Base-by-base conservation (phyloP, 2,888 invertebrate genomes). In the Ashinkailepas kermadecensis region DNA sequence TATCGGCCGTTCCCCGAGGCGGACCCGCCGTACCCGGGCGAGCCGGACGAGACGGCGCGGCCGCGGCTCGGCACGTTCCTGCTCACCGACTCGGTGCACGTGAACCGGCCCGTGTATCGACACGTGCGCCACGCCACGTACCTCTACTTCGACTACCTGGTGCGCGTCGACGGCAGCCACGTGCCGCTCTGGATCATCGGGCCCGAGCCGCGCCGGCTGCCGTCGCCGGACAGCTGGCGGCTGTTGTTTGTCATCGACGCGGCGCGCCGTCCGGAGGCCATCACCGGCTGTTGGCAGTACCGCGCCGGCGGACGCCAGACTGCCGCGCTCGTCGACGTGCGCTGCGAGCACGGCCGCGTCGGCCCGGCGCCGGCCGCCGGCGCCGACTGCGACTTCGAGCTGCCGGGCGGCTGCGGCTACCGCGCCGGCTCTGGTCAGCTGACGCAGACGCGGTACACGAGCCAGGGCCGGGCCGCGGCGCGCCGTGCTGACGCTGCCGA, bases 71-170 rank as follows among this genome's bases (percentile, higher is more conserved):
- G 65, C 65, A 23, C n/a, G 23, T 65, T 23, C 65, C n/a, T n/a
- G 23, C 65, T 65, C 10, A 65, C 65, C n/a, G 23, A 23, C 65
- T n/a, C 65, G 10, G 65, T 65, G 65, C 65, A 65, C 65, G 23
- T 23, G 18, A 23, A 23, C 65, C 65, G 65, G 23, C 65, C 65
- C 23, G 65, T 65, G 10, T 65, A 65, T 23, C 65, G 65, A 18
- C n/a, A 65, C 65, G 10, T 10, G 9, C 65, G 65, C 3, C 65
- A 23, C 65, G 10, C n/a, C 23, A 65, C n/a, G n/a, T 65, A 65
- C 65, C 65, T 65, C 23, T 65, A 65, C 65, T 65, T 65, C 65
- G 65, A 65, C 65, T 23, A 65, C 65, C 65, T 65, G 65, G 23
- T 65, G 65, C 8, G 10, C 23, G 23, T 9, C 11, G 23, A 65